Percentiles rank a stretch among this genome's conserved stretches.
Conservation (phyloP, 2,888 invertebrate genomes). For the Cyaniris semiargus region DNA sequence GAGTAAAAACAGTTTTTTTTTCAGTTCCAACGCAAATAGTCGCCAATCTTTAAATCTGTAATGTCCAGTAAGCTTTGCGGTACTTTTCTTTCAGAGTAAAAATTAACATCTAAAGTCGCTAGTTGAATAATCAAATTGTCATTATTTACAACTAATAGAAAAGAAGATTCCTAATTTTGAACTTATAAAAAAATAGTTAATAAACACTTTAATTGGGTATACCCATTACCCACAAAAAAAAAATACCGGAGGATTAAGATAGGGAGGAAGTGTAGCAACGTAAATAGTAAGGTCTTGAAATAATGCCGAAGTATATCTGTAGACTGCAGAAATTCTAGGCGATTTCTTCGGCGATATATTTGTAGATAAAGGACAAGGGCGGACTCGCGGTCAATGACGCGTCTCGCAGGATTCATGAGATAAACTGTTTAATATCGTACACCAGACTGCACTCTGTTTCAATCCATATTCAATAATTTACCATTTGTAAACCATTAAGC, state of each 20-base stretch:
- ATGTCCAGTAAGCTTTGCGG: background rate
- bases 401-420: slow-evolving; percentile 41
- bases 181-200: background rate
- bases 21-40: background rate
- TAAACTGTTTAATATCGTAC: background rate
- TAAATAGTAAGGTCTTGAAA: background rate
- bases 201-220: background rate
- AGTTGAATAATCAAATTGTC: too few species aligned
- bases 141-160: too few species aligned
- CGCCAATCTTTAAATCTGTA: background rate
- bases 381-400: slow-evolving; percentile 70
- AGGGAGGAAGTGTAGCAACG: too few species aligned
- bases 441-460: background rate
- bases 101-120: background rate
- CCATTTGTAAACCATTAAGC: background rate
- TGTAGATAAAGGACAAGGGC: slow-evolving; percentile 67
- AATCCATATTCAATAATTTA: background rate
- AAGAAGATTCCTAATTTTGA: too few species aligned
- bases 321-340: background rate
- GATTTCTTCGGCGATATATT: slow-evolving; percentile 45
- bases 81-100: background rate
- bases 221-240: too few species aligned
- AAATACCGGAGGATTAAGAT: too few species aligned
- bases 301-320: background rate
- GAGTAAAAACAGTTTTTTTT: slow-evolving; percentile 13